Conservation (phyloP, 2,888 invertebrate genomes). For the Perizoma flavofasciatum region DNA sequence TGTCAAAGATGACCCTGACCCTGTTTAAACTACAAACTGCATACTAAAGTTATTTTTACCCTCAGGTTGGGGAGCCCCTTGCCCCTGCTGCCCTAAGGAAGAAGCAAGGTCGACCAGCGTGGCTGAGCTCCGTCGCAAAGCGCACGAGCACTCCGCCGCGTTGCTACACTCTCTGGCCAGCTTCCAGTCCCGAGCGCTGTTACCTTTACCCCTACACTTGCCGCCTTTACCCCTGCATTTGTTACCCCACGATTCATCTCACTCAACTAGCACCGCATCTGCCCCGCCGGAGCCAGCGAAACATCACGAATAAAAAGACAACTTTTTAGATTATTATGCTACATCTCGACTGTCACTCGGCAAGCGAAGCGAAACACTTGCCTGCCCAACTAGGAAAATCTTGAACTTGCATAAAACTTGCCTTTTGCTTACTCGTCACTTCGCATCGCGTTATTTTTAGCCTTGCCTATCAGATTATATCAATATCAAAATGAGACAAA, state of each 20-base stretch:
- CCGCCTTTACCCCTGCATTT: slow-evolving; percentile 66
- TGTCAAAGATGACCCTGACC: too few species aligned
- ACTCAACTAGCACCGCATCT: slow-evolving; percentile 34
- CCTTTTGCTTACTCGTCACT: too few species aligned
- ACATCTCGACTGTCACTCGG: too few species aligned
- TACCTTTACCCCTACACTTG: slow-evolving; percentile 69
- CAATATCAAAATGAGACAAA: too few species aligned
- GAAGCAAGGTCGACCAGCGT: slow-evolving; percentile 94
- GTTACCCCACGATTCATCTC: slow-evolving; percentile 52
- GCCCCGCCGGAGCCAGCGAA: slow-evolving; percentile 59
- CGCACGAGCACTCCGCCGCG: slow-evolving; percentile 97
- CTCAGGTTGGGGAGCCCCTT: slow-evolving; percentile 89
- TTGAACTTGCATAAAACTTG: too few species aligned
- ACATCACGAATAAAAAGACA: slow-evolving; percentile 57
- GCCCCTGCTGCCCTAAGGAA: slow-evolving; percentile 90
- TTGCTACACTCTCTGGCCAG: slow-evolving; percentile 89
- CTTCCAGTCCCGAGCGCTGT: slow-evolving; percentile 84
- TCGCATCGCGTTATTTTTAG: too few species aligned
- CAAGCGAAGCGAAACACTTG: too few species aligned
- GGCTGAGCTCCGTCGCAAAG: slow-evolving; percentile 95
- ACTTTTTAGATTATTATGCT: too few species aligned
- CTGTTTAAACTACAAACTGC: too few species aligned
- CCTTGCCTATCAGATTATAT: too few species aligned
- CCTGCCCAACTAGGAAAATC: too few species aligned
- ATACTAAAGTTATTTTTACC: too few species aligned